These are phyloP conservation scores for Centropus bengalensis DNA, from an alignment of 2,113 vertebrate species.

Conservation along the genomic window DNA sequence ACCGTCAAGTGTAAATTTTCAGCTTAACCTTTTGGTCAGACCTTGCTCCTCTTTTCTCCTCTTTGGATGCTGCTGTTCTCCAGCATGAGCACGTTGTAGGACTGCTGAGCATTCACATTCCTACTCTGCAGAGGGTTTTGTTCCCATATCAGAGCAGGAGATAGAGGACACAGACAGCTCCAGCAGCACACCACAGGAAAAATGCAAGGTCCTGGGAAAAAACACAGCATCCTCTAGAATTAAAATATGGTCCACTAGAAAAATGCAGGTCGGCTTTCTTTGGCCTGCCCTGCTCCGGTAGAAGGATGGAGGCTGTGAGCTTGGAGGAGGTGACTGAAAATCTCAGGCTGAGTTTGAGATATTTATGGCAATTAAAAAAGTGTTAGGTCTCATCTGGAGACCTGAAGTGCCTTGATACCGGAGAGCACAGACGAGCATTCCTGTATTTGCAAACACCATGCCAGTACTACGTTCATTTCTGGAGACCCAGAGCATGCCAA, in stretches of 20 bases:
- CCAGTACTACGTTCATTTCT: background rate
- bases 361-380: background rate
- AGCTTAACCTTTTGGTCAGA: background rate
- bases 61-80: background rate
- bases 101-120: background rate
- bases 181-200: background rate
- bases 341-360: background rate
- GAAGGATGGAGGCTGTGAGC: background rate
- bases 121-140: background rate
- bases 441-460: background rate
- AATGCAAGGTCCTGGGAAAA: background rate
- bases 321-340: background rate
- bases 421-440: rapidly evolving
- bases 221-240: rapidly evolving
- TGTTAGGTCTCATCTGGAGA: background rate
- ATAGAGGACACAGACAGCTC: rapidly evolving
- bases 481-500: background rate
- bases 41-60: background rate
- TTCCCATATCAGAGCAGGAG: rapidly evolving
- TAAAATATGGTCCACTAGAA: background rate
- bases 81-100: background rate
- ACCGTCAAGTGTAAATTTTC: background rate
- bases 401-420: background rate
- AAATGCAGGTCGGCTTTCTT: background rate
- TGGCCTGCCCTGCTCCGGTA: background rate